Percentiles rank a stretch among this genome's conserved stretches.
phyloP scores from a whole-genome alignment of 2,113 vertebrate genomes.

The Puma concolor region DNA sequence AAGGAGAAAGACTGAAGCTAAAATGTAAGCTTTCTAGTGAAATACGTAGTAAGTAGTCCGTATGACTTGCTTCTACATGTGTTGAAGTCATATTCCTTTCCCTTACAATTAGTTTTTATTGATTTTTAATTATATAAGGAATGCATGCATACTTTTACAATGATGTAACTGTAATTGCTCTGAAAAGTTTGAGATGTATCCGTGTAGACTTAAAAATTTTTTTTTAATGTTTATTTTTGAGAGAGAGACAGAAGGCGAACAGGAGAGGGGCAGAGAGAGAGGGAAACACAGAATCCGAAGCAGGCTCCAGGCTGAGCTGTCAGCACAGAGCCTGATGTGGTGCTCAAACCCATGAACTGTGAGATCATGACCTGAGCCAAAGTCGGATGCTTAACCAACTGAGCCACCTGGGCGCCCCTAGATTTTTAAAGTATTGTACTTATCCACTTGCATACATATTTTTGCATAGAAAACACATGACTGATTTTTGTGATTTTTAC shows the following conservation, averaged over 20 bases:
- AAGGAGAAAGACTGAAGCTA: constrained; percentile 4
- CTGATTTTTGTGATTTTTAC: not conserved
- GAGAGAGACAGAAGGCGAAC: too few species aligned
- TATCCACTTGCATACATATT: not conserved
- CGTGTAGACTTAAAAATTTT: not conserved
- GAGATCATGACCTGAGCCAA: too few species aligned
- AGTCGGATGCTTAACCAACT: too few species aligned
- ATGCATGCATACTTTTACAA: not conserved
- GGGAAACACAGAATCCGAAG: too few species aligned
- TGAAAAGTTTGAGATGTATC: not conserved
- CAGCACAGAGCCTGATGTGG: too few species aligned
- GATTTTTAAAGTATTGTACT: not conserved
- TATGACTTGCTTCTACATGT: not conserved
- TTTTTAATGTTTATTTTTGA: too few species aligned
- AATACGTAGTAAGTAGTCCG: not conserved
- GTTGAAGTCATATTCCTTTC: not conserved
- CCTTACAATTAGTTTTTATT: constrained; percentile 17
- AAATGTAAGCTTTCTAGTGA: not conserved
- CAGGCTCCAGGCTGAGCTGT: too few species aligned
- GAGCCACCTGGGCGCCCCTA: too few species aligned
- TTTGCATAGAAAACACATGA: not conserved
- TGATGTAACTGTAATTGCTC: not conserved
- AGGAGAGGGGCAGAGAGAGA: too few species aligned
- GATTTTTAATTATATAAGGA: constrained; percentile 37
- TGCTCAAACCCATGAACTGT: too few species aligned